Evolutionary conservation across 1,140 invertebrate genomes (phyloP).

Genomic region (Bombus consobrinus): DNA sequence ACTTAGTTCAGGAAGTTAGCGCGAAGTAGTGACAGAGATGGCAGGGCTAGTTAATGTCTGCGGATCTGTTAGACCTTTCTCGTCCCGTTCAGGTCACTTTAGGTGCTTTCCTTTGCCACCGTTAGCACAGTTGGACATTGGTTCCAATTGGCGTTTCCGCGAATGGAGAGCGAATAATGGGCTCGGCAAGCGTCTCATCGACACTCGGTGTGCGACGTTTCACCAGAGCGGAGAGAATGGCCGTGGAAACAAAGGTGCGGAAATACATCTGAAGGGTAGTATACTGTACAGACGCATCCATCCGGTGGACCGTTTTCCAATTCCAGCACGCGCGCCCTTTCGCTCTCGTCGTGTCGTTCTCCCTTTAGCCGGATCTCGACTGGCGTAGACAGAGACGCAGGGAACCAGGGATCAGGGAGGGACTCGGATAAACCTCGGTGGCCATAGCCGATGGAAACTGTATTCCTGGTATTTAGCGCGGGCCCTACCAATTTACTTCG

Average conservation of each 20-base stretch:
- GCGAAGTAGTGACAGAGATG: too few relatives aligned
- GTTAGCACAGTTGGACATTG: too few relatives aligned
- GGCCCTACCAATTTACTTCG: constrained; percentile 74
- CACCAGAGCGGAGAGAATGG: background rate
- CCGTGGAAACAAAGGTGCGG: background rate
- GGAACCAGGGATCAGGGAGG: background rate
- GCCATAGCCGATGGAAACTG: constrained; percentile 63
- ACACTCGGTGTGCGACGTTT: background rate
- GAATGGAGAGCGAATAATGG: background rate
- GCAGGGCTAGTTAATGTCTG: too few relatives aligned
- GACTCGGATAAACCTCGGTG: constrained; percentile 37
- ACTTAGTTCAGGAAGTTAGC: too few relatives aligned
- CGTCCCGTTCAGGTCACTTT: background rate
- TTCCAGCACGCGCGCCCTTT: constrained; percentile 54
- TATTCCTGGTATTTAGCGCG: constrained; percentile 74
- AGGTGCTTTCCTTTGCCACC: background rate
- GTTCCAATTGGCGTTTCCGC: background rate
- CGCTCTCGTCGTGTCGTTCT: background rate
- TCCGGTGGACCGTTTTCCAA: constrained; percentile 63
- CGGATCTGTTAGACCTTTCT: too few relatives aligned
- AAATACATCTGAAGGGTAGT: constrained; percentile 7
- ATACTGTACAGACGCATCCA: constrained; percentile 9
- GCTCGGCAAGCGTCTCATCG: background rate
- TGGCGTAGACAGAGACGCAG: background rate
- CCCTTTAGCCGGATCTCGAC: background rate